Evolutionary conservation across 2,888 invertebrate genomes (phyloP), one percentile per base, ranked within the genome.

Genomic region (Hipparchia sbordonii): DNA sequence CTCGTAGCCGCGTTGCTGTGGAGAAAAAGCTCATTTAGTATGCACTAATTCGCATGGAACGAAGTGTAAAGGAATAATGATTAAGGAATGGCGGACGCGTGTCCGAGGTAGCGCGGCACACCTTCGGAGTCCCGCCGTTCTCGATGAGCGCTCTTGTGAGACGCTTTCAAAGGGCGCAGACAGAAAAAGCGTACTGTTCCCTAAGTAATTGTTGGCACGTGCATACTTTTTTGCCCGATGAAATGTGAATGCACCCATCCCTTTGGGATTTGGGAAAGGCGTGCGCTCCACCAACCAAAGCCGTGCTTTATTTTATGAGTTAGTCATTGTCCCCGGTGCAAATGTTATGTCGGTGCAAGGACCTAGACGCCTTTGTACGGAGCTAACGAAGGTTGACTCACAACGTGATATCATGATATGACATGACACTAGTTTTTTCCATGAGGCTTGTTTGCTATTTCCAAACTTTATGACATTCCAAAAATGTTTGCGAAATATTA

Each of bases 171-270:
- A 78, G 77, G 86, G 86, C 80, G 83, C 84, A 83, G 84, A 86
- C 52, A 69, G 61, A 85, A 85, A 79, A 79, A 75, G 77, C 79
- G 81, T 81, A 81, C 83, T 84, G 81, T 84, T 84, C 88, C 87
- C 89, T 83, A 87, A 75, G 72, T 92, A 93, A 93, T 91, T 87
- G 88, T 79, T 84, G 92, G 92, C 93, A 89, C 92, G 93, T 87
- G 93, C 85, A 87, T 82, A 84, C 85, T 89, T 90, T 89, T 89
- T 88, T 83, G 82, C 79, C 74, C 45, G 78, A 81, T 84, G 83
- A 80, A 80, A 82, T 81, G 86, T 87, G 85, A 88, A 88, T 85
- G 87, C 88, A 86, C 86, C 85, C 85, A 86, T 84, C 83, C 82
- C 80, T 81, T 74, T 80, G 82, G 82, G 83, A 80, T 80, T 81